A percentile compares a stretch with the other conserved stretches of the same genome.
Evolutionary conservation across 2,888 invertebrate genomes (phyloP).

Genomic region (Pammene fasciana): DNA sequence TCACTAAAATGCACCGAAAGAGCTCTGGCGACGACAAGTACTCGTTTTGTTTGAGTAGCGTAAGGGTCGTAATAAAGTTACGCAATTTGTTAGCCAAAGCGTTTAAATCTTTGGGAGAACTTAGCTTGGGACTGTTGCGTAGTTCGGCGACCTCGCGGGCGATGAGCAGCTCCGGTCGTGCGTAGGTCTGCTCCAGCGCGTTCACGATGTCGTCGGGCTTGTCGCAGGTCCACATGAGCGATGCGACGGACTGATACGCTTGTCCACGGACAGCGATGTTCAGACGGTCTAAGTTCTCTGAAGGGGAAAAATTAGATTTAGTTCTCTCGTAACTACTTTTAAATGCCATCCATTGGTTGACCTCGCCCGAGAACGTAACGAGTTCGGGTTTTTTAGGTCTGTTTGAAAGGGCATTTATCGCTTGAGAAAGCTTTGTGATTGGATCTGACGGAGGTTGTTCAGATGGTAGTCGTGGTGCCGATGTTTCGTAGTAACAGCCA

Average conservation of each 20-base stretch:
- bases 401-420: constrained; percentile 1
- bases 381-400: constrained; percentile 20
- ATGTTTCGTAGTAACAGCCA: not conserved
- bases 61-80: no score
- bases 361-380: constrained; percentile 4
- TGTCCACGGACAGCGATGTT: constrained; percentile 1
- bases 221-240: not conserved
- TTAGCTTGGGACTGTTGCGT: no score
- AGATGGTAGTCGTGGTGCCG: no score
- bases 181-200: not conserved
- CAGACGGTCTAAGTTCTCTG: constrained; percentile 14
- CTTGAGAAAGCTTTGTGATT: constrained; percentile 1
- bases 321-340: constrained; percentile 14
- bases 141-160: not conserved
- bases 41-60: no score
- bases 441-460: not conserved
- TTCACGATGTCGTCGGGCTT: not conserved
- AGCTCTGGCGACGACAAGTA: no score
- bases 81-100: no score
- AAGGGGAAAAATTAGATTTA: constrained; percentile 5
- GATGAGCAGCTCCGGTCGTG: not conserved
- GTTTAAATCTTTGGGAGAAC: no score
- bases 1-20: constrained; percentile 3
- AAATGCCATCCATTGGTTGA: constrained; percentile 9
- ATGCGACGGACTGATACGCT: constrained; percentile 18